Percentiles rank a stretch among this genome's conserved stretches.
Evolutionary conservation across 2,888 invertebrate genomes (phyloP).

Genomic region (Biston stratarius): DNA sequence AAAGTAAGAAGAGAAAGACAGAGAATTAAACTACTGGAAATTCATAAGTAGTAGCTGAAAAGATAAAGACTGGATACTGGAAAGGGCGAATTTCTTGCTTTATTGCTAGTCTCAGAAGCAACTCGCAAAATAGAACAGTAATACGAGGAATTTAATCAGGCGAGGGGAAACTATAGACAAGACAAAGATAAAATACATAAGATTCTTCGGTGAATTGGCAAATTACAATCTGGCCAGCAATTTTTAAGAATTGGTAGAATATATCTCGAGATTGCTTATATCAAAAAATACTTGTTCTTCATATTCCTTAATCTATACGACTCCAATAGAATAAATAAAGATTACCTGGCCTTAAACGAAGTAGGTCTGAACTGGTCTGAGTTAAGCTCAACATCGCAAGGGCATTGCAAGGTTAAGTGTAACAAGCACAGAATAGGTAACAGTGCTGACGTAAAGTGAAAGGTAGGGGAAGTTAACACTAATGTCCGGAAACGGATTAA

Average conservation of each 20-base stretch:
- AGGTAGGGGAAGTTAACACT: background rate
- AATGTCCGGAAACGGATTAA: background rate
- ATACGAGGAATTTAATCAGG: conserved; percentile 15
- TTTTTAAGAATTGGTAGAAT: too few species aligned
- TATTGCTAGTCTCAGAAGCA: background rate
- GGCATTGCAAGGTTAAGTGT: background rate
- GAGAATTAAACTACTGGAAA: too few species aligned
- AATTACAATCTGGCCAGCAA: background rate
- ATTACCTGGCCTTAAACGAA: too few species aligned
- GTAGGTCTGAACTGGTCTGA: too few species aligned
- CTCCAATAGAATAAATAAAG: too few species aligned
- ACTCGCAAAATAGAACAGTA: conserved; percentile 2
- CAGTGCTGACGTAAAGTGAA: background rate
- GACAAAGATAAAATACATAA: background rate
- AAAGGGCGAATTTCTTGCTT: conserved; percentile 11
- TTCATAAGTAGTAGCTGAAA: too few species aligned
- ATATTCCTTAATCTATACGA: too few species aligned
- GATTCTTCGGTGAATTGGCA: conserved; percentile 8
- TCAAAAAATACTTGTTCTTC: too few species aligned
- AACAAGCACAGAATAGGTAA: background rate
- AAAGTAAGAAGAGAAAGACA: background rate
- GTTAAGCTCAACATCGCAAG: background rate
- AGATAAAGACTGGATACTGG: background rate
- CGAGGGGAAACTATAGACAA: background rate
- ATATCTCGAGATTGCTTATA: too few species aligned